Evolutionary conservation across 2,797 vertebrate genomes (phyloP), one percentile per base, ranked within the genome.

Genomic region (Sebastes reedi): DNA sequence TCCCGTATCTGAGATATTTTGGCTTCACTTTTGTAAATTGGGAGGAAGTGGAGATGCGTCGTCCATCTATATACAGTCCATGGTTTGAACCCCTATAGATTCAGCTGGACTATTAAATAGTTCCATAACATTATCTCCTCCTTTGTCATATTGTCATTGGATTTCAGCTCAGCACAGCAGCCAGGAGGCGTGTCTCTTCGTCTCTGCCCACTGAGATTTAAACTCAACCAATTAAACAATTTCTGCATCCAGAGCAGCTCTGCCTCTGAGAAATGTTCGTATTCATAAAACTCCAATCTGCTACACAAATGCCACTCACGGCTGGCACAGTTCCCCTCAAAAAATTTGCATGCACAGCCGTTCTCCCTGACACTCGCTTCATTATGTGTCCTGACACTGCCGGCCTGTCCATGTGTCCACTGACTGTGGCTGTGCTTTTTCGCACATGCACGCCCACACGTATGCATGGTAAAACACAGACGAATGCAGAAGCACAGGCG

Each of bases 301-400:
- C 67, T 13, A 60, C 46, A 73, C 60, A 76, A 73, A 65, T 25
- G 12, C 20, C 3, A 25, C 32, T 60, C 60, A 65, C 59, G 34
- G 42, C 14, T 72, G 34, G 34, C 58, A 24, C 55, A 25, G 30
- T 18, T 65, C 34, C 27, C 32, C 27, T 67, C 5, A 54, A 73
- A 64, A 65, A 62, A 89, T 86, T 67, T 75, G 69, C 70, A 78
- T 83, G 67, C 80, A 64, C 24, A 74, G 42, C 66, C 4, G 1
- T 77, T 67, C 72, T 75, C 65, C 6, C 25, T 8, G 9, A 18
- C 54, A 67, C 64, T 77, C 80, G 68, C 70, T 73, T 83, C 67
- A 88, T 91, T 82, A 74, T 87, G 61, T 79, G 77, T 65, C 34
- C 72, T 81, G 61, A 70, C 50, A 68, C 69, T 50, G 73, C 56